Evolutionary conservation across 2,888 invertebrate genomes (phyloP), one percentile per base, ranked within the genome.

Genomic region (Clusia tigrina): DNA sequence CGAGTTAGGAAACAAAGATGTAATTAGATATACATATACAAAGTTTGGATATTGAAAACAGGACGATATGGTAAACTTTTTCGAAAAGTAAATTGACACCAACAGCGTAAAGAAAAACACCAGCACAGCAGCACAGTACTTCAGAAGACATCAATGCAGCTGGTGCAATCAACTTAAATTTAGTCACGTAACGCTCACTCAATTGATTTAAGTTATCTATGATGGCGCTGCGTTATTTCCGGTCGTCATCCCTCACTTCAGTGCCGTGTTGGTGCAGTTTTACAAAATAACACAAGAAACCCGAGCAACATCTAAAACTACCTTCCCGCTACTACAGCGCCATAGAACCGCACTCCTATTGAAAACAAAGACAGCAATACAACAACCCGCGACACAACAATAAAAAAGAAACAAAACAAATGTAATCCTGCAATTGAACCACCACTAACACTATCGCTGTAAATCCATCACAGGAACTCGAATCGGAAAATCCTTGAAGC

Each of bases 161-260:
- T n/a, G n/a, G n/a, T 32, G 54, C 25, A 9, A 54, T 54, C 17
- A 26, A 25, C 22, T 48, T 48, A 48, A 48, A 48, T 48, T 48
- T 22, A 48, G 48, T 48, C 54, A 54, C 54, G 32, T 32, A 15
- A 3, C 54, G 10, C 32, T 54, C 25, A 25, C 32, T 23, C 54
- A 54, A 54, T 54, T 25, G 32, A 54, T 54, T 54, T 25, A 22
- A 6, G 2, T 48, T 48, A 42, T 42, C 42, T 42, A 17, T 42
- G n/a, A n/a, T n/a, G 42, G 12, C 42, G n/a, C 42, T 5, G 32
- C 32, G 6, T 9, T 12, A 9, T 32, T 32, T 32, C 12, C 32
- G 12, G 32, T 12, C 32, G 32, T 32, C 32, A 6, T 12, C 32
- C n/a, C n/a, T n/a, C n/a, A n/a, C n/a, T n/a, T n/a, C n/a, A n/a